Conservation (phyloP, 2,888 invertebrate species). For the Bhutanitis thaidina region DNA sequence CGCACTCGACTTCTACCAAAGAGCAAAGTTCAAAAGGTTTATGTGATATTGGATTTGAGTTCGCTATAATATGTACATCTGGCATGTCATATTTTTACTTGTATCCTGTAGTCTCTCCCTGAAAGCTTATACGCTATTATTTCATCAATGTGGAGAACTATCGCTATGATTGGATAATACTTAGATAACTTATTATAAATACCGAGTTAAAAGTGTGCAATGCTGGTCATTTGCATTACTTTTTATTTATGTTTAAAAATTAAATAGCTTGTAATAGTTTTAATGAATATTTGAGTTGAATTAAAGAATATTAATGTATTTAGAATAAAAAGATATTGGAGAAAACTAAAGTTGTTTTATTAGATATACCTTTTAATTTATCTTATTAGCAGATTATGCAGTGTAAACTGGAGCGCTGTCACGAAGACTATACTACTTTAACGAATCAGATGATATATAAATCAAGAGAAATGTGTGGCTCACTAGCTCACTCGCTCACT, state of each 20-base stretch:
- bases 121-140: constrained; percentile 37
- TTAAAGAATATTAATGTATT: constrained; percentile 80
- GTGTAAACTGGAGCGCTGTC: no score
- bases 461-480: no score
- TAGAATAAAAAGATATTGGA: constrained; percentile 80
- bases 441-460: no score
- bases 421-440: no score
- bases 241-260: constrained; percentile 75
- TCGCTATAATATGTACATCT: constrained; percentile 30
- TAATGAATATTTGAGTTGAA: constrained; percentile 78
- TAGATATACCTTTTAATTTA: constrained; percentile 1
- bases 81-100: constrained; percentile 38
- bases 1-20: constrained; percentile 35
- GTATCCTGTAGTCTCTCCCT: constrained; percentile 30
- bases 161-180: constrained; percentile 73
- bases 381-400: neutral
- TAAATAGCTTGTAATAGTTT: constrained; percentile 79
- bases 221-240: constrained; percentile 78
- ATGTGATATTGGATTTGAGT: constrained; percentile 28
- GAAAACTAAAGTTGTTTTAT: constrained; percentile 42
- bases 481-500: no score
- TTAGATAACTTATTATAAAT: constrained; percentile 67
- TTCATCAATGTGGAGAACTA: constrained; percentile 69
- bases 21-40: constrained; percentile 31
- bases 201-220: constrained; percentile 73